Evolutionary conservation across 2,797 vertebrate species (phyloP).

Genomic region (Hafferia zeledoni): DNA sequence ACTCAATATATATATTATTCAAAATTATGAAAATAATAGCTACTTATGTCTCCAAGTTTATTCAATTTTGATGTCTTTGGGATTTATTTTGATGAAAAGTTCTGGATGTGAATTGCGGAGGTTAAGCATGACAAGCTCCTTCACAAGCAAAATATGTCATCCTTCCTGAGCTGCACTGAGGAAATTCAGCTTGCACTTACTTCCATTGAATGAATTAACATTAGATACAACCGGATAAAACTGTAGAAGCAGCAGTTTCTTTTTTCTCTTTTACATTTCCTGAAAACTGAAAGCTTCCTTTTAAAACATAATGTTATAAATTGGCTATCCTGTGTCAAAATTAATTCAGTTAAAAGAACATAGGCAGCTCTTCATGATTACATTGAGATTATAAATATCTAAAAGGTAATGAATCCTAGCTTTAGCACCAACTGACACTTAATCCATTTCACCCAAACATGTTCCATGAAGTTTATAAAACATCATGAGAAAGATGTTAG

Average conservation of each 20-base stretch:
- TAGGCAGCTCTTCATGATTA: not conserved
- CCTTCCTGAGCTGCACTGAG: not conserved
- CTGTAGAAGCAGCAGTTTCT: not conserved
- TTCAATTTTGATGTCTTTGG: not conserved
- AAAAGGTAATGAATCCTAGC: not conserved
- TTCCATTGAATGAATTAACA: not conserved
- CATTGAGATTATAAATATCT: not conserved
- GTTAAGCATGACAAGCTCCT: not conserved
- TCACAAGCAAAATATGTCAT: not conserved
- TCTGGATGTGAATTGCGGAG: not conserved
- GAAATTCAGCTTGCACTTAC: not conserved
- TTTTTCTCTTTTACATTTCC: not conserved
- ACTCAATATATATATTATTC: not conserved
- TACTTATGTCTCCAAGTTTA: not conserved
- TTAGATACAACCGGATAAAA: not conserved
- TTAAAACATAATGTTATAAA: not conserved
- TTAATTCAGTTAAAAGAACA: not conserved
- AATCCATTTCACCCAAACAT: not conserved
- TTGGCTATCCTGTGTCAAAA: not conserved
- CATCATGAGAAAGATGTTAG: not conserved
- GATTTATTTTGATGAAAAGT: not conserved
- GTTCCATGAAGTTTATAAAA: not conserved
- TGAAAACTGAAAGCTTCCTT: not conserved
- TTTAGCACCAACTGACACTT: not conserved
- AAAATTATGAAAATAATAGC: not conserved